A percentile compares a stretch with the other conserved stretches of the same genome.
These are phyloP conservation scores for Rhombomys opimus DNA, from an alignment of 2,113 vertebrate species.

Conservation along the genomic window DNA sequence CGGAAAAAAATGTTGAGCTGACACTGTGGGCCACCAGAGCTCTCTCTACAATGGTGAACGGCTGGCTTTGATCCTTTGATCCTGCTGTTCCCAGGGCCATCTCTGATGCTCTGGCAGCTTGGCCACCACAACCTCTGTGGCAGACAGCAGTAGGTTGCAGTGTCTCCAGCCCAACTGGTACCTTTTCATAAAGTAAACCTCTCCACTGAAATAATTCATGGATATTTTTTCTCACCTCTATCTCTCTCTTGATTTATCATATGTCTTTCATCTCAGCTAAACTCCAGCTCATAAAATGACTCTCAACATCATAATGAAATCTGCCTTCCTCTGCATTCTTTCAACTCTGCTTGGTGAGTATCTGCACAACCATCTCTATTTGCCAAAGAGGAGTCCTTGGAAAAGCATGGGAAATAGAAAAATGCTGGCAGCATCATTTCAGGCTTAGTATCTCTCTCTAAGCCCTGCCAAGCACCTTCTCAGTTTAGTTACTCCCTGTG, in stretches of 20 bases:
- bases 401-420: background rate
- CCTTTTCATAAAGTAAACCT: background rate
- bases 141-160: no score
- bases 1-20: no score
- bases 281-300: background rate
- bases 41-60: no score
- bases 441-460: background rate
- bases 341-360: slow-evolving; percentile 68
- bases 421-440: background rate
- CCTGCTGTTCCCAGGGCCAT: no score
- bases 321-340: slow-evolving; percentile 25
- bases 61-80: no score
- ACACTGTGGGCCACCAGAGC: no score
- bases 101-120: no score
- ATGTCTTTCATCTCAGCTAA: background rate
- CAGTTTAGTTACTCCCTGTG: background rate
- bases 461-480: fast-evolving
- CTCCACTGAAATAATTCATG: background rate
- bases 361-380: background rate
- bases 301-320: slow-evolving; percentile 48
- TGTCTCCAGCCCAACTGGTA: no score
- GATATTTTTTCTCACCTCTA: background rate
- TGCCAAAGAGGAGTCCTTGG: background rate
- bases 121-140: no score
- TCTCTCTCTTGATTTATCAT: background rate